phyloP scores from a whole-genome alignment of 2,113 vertebrate species.

The Rissa tridactyla region DNA sequence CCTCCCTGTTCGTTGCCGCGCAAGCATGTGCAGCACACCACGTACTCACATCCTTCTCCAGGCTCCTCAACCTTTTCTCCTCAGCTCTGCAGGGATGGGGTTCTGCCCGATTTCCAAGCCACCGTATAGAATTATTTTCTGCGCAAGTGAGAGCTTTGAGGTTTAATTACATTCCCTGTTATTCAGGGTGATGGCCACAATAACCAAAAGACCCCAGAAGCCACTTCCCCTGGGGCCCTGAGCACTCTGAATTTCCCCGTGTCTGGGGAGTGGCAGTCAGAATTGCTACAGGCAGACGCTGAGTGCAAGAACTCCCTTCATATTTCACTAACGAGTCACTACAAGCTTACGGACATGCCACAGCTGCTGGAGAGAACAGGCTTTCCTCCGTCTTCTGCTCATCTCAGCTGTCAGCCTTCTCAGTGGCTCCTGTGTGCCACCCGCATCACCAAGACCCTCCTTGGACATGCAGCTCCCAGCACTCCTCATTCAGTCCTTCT shows the following conservation, averaged over 20 bases:
- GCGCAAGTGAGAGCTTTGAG: neutral
- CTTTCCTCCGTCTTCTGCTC: neutral
- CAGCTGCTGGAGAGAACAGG: neutral
- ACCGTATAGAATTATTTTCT: neutral
- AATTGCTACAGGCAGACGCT: neutral
- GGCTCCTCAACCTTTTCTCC: neutral
- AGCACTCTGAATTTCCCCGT: neutral
- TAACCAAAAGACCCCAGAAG: neutral
- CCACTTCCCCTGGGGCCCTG: neutral
- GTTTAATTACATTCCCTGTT: neutral
- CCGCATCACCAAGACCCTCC: neutral
- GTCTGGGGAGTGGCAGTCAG: neutral
- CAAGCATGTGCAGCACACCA: neutral
- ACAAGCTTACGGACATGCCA: neutral
- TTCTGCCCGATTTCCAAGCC: neutral
- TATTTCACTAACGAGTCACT: conserved; percentile 26
- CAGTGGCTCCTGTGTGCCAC: neutral
- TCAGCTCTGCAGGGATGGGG: neutral
- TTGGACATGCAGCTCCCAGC: neutral
- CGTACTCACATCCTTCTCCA: neutral
- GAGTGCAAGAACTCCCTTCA: neutral
- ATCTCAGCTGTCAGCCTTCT: neutral
- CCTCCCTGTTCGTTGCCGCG: neutral
- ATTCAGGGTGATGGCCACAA: neutral
- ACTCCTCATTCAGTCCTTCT: neutral